These are phyloP conservation scores for Phyllotreta striolata DNA, from an alignment of 2,888 invertebrate genomes.

Conservation along the genomic window DNA sequence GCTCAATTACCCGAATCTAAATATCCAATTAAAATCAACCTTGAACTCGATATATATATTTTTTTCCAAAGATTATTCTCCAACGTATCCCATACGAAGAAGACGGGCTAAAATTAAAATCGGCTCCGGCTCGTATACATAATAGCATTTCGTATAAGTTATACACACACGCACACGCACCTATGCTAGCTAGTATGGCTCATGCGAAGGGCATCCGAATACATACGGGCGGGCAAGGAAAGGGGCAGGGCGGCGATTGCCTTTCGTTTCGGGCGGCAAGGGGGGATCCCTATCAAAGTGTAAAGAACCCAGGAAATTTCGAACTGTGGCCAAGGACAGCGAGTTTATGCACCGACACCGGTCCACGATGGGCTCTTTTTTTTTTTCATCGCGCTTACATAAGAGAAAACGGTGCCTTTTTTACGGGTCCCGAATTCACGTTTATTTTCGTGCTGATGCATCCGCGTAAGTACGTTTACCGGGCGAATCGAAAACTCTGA, in stretches of 20 bases:
- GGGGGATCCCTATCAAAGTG: constrained; percentile 37
- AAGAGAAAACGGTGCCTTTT: constrained; percentile 18
- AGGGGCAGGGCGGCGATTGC: constrained; percentile 14
- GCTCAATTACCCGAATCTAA: constrained; percentile 10
- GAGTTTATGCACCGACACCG: constrained; percentile 37
- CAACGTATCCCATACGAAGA: too few species aligned
- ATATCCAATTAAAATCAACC: constrained; percentile 6
- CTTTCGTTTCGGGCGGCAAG: constrained; percentile 24
- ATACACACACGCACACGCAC: constrained; percentile 5
- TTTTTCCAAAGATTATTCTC: too few species aligned
- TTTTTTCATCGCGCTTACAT: background rate
- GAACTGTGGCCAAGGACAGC: constrained; percentile 42
- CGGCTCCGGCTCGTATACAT: too few species aligned
- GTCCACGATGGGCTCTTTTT: constrained; percentile 16
- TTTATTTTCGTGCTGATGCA: constrained; percentile 15
- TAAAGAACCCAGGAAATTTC: constrained; percentile 45
- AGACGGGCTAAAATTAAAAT: too few species aligned
- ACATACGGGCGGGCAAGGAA: background rate
- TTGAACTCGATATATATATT: constrained; percentile 12
- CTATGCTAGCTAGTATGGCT: constrained; percentile 11
- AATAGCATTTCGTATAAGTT: too few species aligned
- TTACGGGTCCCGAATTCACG: constrained; percentile 22
- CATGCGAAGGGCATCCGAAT: constrained; percentile 8
- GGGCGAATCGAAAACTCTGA: constrained; percentile 4
- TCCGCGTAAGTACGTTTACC: constrained; percentile 24